Evolutionary conservation across 2,113 vertebrate genomes (phyloP).

Genomic region (Rattus norvegicus): GRCr8 NC_086020.1:170739001-170739500

Average conservation of each 20-base stretch:
- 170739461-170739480: not conserved
- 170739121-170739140: not conserved
- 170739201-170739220: conserved; percentile 65
- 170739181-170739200: conserved; percentile 44
- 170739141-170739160: conserved; percentile 17
- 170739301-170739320: conserved; percentile 68
- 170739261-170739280: conserved; percentile 63
- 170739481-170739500: not conserved
- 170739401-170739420: not conserved
- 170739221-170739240: conserved; percentile 65
- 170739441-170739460: conserved; percentile 44
- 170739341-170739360: conserved; percentile 52
- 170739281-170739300: conserved; percentile 68
- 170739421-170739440: conserved; percentile 2
- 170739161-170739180: conserved; percentile 51
- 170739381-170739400: conserved; percentile 5
- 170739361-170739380: conserved; percentile 51
- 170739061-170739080: conserved; percentile 37
- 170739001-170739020: conserved; percentile 9
- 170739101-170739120: conserved; percentile 35
- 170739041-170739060: not conserved
- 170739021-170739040: not conserved
- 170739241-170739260: conserved; percentile 58
- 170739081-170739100: not conserved
- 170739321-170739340: conserved; percentile 61